A percentile compares a stretch with the other conserved stretches of the same genome.
These are phyloP conservation scores for Rhinichthys osculus DNA, from an alignment of 2,797 vertebrate genomes.

Conservation along the genomic window DNA sequence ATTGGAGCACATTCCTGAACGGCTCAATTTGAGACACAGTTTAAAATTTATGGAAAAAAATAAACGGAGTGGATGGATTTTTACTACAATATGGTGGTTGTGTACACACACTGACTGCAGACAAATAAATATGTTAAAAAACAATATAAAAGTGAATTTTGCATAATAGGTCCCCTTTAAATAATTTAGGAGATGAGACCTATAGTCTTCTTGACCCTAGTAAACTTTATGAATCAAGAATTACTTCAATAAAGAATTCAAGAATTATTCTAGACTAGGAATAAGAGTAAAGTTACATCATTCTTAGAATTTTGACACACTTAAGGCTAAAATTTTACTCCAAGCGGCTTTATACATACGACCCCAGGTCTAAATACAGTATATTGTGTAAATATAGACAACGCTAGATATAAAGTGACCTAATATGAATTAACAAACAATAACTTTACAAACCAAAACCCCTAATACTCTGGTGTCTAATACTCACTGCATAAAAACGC, in stretches of 20 bases:
- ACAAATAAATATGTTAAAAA: not conserved
- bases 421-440: not conserved
- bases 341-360: not conserved
- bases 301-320: not conserved
- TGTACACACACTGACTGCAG: not conserved
- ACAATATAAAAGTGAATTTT: not conserved
- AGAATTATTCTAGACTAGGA: not conserved
- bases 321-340: not conserved
- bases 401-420: not conserved
- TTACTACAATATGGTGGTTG: no score
- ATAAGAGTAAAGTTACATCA: not conserved
- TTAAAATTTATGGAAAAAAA: no score
- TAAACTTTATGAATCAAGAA: not conserved
- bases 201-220: no score
- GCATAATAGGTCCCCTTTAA: no score
- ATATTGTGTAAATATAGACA: not conserved
- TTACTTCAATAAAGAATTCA: no score
- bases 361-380: not conserved
- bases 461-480: not conserved
- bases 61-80: no score
- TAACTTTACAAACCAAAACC: not conserved
- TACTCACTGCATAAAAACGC: slow-evolving; percentile 94
- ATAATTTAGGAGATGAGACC: no score
- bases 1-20: no score
- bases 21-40: no score